A percentile compares a stretch with the other conserved stretches of the same genome.
Conservation (phyloP, 2,888 invertebrate species). For the Epirrita christyi region DNA sequence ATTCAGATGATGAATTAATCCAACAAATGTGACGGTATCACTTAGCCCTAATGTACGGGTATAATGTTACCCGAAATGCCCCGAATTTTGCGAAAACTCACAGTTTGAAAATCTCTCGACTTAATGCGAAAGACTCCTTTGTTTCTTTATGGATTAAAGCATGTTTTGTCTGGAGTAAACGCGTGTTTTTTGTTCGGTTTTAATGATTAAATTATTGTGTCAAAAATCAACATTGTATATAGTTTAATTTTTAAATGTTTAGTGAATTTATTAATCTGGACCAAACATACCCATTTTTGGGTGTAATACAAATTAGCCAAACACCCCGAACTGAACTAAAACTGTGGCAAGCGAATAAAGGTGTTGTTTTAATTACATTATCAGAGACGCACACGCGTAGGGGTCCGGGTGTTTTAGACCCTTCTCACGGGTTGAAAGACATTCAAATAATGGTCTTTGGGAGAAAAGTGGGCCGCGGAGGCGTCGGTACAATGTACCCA, state of each 20-base stretch:
- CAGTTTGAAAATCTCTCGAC: conserved; percentile 64
- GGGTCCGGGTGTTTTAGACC: conserved; percentile 62
- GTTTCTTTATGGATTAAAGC: conserved; percentile 56
- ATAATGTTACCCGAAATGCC: conserved; percentile 77
- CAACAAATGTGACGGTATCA: conserved; percentile 85
- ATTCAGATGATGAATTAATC: conserved; percentile 85
- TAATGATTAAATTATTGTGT: no score
- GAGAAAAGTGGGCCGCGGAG: conserved; percentile 61
- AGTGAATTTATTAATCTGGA: background rate
- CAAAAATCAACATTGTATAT: no score
- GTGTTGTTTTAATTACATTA: conserved; percentile 86
- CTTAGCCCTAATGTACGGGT: conserved; percentile 85
- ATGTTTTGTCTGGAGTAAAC: conserved; percentile 50
- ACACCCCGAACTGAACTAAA: conserved; percentile 23
- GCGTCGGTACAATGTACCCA: conserved; percentile 40
- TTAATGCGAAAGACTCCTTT: conserved; percentile 61
- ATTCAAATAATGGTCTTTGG: conserved; percentile 82
- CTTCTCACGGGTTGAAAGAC: conserved; percentile 83
- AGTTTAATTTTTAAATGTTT: background rate
- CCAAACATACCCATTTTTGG: background rate
- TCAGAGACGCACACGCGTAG: conserved; percentile 77
- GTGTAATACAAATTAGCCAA: conserved; percentile 26
- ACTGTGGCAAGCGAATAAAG: conserved; percentile 63
- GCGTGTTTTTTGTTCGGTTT: conserved; percentile 41
- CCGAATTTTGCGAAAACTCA: conserved; percentile 58